Evolutionary conservation across 2,113 vertebrate species (phyloP), one percentile per base, ranked within the genome.

Genomic region (Perccottus glenii): DNA sequence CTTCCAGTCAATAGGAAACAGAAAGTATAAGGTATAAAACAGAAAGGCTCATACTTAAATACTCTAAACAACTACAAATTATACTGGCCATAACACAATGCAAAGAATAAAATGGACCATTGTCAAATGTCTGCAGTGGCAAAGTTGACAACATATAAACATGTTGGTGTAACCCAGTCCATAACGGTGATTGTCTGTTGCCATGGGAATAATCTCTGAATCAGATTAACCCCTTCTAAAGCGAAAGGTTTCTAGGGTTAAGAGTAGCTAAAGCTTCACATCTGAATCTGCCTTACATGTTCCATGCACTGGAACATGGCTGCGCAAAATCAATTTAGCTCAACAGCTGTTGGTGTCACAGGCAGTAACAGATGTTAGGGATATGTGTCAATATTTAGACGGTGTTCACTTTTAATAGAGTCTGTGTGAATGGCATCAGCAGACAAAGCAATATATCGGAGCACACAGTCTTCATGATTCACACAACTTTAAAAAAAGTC

Each of bases 151-250:
- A 46, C 15, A 36, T 42, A 53, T 1, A 5, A 38, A 53, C 2
- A 64, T 56, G 62, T 67, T 68, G 8, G 57, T 69, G 10, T 42
- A 38, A 64, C 4, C 6, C 55, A 48, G 32, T 15, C 5, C 11
- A n/a, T n/a, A n/a, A n/a, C n/a, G n/a, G n/a, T n/a, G n/a, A n/a
- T n/a, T 8, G 10, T 11, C 51, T 11, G 15, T 32, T 43, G 62
- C 70, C 50, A 52, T 12, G 56, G 11, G 46, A 46, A 15, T 77
- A 64, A 77, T 58, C 75, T 61, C 52, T 35, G 19, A 35, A 38
- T 55, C 52, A 80, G 75, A 83, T 87, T 75, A 77, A 85, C 79
- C 64, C 48, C 8, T 40, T 1, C 6, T 53, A 35, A 46, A 60
- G 63, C 15, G 45, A 61, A 69, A 1, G 3, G 12, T 56, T 36